A percentile compares a stretch with the other conserved stretches of the same genome.
phyloP scores from a whole-genome alignment of 1,140 invertebrate genomes.

The Sycophaga agraensis region DNA sequence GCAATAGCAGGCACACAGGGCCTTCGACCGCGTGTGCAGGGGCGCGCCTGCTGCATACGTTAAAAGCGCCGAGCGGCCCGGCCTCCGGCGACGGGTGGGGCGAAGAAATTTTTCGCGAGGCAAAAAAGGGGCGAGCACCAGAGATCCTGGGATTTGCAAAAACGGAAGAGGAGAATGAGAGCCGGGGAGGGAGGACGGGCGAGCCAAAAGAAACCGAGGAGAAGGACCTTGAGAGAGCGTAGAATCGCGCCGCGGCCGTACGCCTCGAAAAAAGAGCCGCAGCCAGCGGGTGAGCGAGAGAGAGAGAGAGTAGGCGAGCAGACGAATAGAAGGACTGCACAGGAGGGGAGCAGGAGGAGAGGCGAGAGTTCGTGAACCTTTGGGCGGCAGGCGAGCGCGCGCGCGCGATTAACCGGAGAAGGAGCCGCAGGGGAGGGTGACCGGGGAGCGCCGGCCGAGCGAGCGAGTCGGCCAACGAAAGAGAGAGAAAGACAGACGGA shows the following conservation, averaged over 20 bases:
- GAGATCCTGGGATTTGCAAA: conserved; percentile 28
- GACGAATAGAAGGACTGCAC: not conserved
- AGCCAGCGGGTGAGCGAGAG: not conserved
- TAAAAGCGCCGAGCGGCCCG: too few species aligned
- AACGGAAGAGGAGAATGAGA: conserved; percentile 19
- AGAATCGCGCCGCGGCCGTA: not conserved
- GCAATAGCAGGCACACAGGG: too few species aligned
- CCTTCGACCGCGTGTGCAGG: too few species aligned
- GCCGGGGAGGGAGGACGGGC: not conserved
- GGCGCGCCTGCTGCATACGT: too few species aligned
- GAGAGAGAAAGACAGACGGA: not conserved
- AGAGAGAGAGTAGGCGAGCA: not conserved
- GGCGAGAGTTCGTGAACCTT: conserved; percentile 30
- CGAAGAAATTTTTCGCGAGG: conserved; percentile 24
- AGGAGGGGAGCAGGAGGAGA: not conserved
- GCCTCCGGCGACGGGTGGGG: not conserved
- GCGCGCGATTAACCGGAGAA: conserved; percentile 23
- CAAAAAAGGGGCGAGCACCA: conserved; percentile 5
- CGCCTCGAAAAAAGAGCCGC: conserved; percentile 15
- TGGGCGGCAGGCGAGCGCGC: conserved; percentile 5
- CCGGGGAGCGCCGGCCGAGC: too few species aligned
- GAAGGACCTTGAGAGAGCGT: conserved; percentile 21
- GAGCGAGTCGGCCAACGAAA: too few species aligned
- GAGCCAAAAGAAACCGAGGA: not conserved
- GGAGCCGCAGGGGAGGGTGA: not conserved